Conservation (phyloP, 2,113 vertebrate genomes). For the Propithecus coquereli region DNA sequence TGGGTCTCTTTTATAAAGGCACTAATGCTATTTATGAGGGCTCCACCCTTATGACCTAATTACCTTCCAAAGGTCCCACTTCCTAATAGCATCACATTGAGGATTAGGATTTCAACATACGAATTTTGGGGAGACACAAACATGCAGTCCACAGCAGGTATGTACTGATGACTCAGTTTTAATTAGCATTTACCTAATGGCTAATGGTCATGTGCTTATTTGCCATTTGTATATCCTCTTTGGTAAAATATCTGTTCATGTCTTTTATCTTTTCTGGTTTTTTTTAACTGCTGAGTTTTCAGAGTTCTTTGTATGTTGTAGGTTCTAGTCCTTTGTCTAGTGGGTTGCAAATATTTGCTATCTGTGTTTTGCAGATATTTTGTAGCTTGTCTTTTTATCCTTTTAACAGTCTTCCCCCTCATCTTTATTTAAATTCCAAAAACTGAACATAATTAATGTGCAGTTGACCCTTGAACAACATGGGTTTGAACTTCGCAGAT, state of each 20-base stretch:
- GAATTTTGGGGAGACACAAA: neutral
- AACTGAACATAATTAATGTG: neutral
- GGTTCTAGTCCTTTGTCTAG: neutral
- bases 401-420: neutral
- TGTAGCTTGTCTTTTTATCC: neutral
- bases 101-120: neutral
- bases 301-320: neutral
- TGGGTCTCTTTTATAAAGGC: neutral
- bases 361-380: neutral
- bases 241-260: neutral
- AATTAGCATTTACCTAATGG: neutral
- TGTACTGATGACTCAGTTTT: neutral
- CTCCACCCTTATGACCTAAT: neutral
- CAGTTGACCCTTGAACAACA: neutral
- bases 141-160: neutral
- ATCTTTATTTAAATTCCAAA: neutral
- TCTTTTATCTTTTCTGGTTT: neutral
- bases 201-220: neutral
- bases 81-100: neutral
- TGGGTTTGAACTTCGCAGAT: neutral
- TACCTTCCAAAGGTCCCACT: neutral
- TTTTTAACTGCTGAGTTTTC: neutral
- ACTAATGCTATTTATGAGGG: neutral
- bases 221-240: neutral
- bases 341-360: neutral